Evolutionary conservation across 92 coral and sea anemone genomes (phyloP).

Genomic region (Montipora capitata): DNA sequence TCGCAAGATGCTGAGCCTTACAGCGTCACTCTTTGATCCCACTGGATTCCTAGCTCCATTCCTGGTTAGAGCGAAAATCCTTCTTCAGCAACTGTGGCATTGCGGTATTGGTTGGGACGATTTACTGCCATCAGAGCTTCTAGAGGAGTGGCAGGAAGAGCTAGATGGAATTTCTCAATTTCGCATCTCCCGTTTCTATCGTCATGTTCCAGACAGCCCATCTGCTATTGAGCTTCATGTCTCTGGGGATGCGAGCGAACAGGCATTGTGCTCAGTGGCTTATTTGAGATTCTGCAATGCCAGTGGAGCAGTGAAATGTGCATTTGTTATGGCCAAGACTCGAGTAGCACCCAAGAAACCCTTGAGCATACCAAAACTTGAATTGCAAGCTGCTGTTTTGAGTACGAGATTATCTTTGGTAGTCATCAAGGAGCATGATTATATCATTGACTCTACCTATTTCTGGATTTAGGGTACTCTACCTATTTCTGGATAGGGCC

Average conservation of each 20-base stretch:
- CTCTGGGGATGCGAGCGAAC: slow-evolving; percentile 77
- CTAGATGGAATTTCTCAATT: slow-evolving; percentile 47
- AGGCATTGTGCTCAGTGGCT: slow-evolving; percentile 59
- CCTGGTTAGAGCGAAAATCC: slow-evolving; percentile 68
- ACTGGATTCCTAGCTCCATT: slow-evolving; percentile 75
- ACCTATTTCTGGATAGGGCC: too few relatives aligned
- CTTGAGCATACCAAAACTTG: slow-evolving; percentile 66
- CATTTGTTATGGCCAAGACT: slow-evolving; percentile 55
- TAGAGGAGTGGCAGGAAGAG: slow-evolving; percentile 63
- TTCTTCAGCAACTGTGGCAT: slow-evolving; percentile 64
- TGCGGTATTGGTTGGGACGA: slow-evolving; percentile 72
- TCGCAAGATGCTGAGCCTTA: slow-evolving; percentile 63
- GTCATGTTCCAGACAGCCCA: slow-evolving; percentile 12
- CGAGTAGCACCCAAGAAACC: slow-evolving; percentile 70
- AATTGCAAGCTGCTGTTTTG: slow-evolving; percentile 68
- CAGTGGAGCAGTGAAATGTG: slow-evolving; percentile 35
- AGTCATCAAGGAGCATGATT: slow-evolving; percentile 54
- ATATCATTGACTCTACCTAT: slow-evolving; percentile 31
- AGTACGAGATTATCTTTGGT: slow-evolving; percentile 41
- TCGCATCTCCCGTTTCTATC: slow-evolving; percentile 55
- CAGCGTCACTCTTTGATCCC: slow-evolving; percentile 76
- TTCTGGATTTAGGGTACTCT: too few relatives aligned
- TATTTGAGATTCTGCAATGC: slow-evolving; percentile 47
- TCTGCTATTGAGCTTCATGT: slow-evolving; percentile 47
- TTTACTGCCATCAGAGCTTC: slow-evolving; percentile 43